A percentile compares a stretch with the other conserved stretches of the same genome.
Conservation (phyloP, 2,888 invertebrate genomes). For the Catocala nupta region DNA sequence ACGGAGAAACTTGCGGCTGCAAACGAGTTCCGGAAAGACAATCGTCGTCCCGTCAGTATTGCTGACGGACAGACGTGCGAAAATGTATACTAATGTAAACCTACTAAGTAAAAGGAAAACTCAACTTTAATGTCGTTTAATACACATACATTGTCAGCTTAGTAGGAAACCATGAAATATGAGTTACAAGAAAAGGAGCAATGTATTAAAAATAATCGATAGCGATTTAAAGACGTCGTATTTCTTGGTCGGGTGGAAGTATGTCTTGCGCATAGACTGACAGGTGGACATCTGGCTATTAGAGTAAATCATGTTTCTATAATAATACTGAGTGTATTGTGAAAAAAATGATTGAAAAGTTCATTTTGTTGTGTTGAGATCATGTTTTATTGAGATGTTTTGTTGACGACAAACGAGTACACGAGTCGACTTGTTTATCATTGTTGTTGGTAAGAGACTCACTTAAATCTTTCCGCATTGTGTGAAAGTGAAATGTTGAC, state of each 20-base stretch:
- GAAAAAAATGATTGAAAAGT: constrained; percentile 19
- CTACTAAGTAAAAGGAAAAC: neutral
- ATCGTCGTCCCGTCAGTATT: constrained; percentile 55
- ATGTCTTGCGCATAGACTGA: constrained; percentile 53
- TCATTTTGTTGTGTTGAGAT: constrained; percentile 14
- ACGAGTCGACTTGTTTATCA: neutral
- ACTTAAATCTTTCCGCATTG: neutral
- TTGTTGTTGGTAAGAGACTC: neutral
- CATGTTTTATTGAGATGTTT: neutral
- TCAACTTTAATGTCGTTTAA: neutral
- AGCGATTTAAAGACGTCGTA: neutral
- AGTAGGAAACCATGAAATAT: rapidly evolving
- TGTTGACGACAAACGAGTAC: neutral
- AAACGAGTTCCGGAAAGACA: constrained; percentile 62
- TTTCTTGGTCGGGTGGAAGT: constrained; percentile 36
- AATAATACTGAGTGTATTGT: constrained; percentile 38
- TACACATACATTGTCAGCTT: constrained; percentile 12
- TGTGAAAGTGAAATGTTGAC: neutral
- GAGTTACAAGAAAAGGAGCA: neutral
- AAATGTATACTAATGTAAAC: constrained; percentile 64
- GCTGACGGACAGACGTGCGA: constrained; percentile 60
- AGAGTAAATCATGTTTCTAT: constrained; percentile 59
- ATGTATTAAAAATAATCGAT: neutral
- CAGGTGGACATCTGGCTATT: constrained; percentile 65
- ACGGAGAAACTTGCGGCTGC: constrained; percentile 46